phyloP scores from a whole-genome alignment of 2,888 invertebrate genomes.

The Carterocephalus palaemon region DNA sequence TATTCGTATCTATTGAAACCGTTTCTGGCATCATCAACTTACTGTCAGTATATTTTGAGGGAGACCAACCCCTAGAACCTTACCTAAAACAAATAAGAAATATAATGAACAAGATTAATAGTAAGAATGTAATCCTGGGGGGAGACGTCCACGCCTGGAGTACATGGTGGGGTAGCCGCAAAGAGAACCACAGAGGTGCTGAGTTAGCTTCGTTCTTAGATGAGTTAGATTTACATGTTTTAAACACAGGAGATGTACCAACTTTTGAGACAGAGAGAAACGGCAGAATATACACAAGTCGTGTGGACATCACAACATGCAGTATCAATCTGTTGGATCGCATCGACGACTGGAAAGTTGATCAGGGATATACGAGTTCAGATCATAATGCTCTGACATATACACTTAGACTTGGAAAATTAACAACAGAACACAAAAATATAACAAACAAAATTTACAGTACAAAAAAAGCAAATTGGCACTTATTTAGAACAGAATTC shows the following conservation, averaged over 20 bases:
- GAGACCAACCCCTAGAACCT: conserved; percentile 9
- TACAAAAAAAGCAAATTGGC: not conserved
- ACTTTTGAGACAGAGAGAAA: conserved; percentile 26
- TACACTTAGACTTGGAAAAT: not conserved
- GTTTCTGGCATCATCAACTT: conserved; percentile 4
- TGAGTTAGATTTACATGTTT: conserved; percentile 19
- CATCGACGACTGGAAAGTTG: conserved; percentile 21
- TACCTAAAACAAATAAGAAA: conserved; percentile 8
- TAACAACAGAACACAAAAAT: not conserved
- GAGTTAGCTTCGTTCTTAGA: conserved; percentile 11
- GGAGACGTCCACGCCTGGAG: conserved; percentile 32
- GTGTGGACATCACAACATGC: conserved; percentile 28
- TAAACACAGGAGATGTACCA: conserved; percentile 25
- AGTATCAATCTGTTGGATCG: not conserved
- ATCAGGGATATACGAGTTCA: conserved; percentile 2
- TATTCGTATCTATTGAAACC: conserved; percentile 1
- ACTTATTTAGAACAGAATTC: no score
- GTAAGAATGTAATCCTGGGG: conserved; percentile 23
- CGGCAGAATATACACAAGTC: conserved; percentile 10
- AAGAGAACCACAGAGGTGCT: conserved; percentile 26
- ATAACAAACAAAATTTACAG: not conserved
- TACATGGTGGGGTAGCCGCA: conserved; percentile 30
- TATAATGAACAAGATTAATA: not conserved
- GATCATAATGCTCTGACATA: conserved; percentile 11
- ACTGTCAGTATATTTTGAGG: conserved; percentile 18